Evolutionary conservation across 2,113 vertebrate species (phyloP).

Genomic region (Heteronetta atricapilla): DNA sequence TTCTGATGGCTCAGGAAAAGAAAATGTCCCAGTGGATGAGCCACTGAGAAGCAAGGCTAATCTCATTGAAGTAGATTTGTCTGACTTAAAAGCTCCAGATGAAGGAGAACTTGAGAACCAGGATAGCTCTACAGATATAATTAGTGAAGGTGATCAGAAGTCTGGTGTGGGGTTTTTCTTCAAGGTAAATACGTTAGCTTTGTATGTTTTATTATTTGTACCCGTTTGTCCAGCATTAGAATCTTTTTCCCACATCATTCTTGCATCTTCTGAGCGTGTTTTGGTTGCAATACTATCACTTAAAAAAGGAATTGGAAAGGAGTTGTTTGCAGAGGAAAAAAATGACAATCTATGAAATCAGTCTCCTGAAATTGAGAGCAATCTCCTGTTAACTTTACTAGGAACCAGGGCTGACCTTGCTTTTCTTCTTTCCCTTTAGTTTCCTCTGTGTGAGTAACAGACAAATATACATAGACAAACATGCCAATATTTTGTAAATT

Average conservation of each 20-base stretch:
- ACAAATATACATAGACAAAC: not conserved
- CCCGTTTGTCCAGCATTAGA: not conserved
- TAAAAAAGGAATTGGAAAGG: not conserved
- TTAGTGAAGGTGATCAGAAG: constrained; percentile 84
- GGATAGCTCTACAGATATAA: constrained; percentile 64
- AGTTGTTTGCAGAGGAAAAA: not conserved
- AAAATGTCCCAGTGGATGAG: constrained; percentile 72
- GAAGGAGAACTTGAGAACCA: constrained; percentile 72
- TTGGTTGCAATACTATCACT: not conserved
- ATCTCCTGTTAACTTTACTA: not conserved
- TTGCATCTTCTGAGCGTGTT: not conserved
- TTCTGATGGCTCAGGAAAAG: constrained; percentile 73
- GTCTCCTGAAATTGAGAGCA: not conserved
- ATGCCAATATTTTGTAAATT: not conserved
- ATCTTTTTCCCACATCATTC: not conserved
- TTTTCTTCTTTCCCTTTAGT: not conserved
- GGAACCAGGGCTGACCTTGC: not conserved
- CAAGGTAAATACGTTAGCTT: constrained; percentile 79
- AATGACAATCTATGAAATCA: not conserved
- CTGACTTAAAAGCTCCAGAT: constrained; percentile 81
- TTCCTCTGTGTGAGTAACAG: not conserved
- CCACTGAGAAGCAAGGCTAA: constrained; percentile 79
- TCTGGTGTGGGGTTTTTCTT: constrained; percentile 93
- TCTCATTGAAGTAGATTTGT: constrained; percentile 92
- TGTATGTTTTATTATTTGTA: not conserved